A percentile compares a stretch with the other conserved stretches of the same genome.
Evolutionary conservation across 1,140 invertebrate genomes (phyloP).

Genomic region (Papilio dardanus): DNA sequence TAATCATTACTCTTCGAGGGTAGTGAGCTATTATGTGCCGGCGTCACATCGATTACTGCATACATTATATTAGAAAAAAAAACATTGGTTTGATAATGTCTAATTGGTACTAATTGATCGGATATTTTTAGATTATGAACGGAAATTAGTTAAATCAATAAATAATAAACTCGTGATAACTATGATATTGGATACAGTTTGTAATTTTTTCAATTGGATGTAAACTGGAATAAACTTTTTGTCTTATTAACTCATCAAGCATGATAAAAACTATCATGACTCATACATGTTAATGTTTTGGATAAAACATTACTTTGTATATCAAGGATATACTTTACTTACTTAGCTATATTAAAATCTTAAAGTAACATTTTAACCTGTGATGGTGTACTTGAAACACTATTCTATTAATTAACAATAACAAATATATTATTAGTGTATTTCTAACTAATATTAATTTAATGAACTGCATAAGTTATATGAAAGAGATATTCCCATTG

Average conservation of each 20-base stretch:
- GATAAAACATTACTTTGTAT: slow-evolving; percentile 9
- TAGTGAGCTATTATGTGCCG: slow-evolving; percentile 19
- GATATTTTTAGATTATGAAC: slow-evolving; percentile 73
- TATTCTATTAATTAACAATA: not conserved
- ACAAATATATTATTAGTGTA: not conserved
- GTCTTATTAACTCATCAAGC: slow-evolving; percentile 12
- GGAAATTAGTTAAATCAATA: slow-evolving; percentile 63
- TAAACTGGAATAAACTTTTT: slow-evolving; percentile 17
- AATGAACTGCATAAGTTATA: not conserved
- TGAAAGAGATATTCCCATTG: not conserved
- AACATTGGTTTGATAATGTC: slow-evolving; percentile 45
- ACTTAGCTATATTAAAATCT: not conserved
- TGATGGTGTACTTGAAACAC: not conserved
- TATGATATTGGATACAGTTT: not conserved
- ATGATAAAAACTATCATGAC: slow-evolving; percentile 33
- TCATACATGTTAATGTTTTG: slow-evolving; percentile 23
- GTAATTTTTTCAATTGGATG: not conserved
- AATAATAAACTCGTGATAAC: slow-evolving; percentile 12
- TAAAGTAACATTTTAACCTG: not conserved
- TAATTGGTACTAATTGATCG: slow-evolving; percentile 57
- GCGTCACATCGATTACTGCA: not conserved
- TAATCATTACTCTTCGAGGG: slow-evolving; percentile 21
- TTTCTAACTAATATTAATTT: not conserved
- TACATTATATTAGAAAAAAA: not conserved
- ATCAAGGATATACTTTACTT: not conserved